These are phyloP conservation scores for Athetis lepigone DNA, from an alignment of 2,888 invertebrate species.

Conservation along the genomic window DNA sequence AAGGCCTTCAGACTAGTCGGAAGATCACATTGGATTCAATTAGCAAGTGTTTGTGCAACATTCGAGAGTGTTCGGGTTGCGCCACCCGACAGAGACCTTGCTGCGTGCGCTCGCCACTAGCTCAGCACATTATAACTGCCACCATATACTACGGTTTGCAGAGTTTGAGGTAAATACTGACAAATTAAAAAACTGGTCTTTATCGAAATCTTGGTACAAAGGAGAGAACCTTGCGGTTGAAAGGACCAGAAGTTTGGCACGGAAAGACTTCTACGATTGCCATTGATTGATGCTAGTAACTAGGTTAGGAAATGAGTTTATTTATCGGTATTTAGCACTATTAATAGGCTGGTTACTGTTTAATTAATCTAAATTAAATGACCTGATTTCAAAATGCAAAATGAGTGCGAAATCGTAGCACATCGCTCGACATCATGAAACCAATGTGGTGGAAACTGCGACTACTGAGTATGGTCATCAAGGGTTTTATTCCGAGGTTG, in stretches of 20 bases:
- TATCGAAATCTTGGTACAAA: not conserved
- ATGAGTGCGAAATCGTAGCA: not conserved
- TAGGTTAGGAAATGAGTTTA: not conserved
- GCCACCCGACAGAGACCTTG: constrained; percentile 75
- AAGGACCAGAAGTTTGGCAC: not conserved
- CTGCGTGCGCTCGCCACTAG: constrained; percentile 57
- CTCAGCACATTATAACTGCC: constrained; percentile 32
- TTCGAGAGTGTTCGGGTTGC: constrained; percentile 69
- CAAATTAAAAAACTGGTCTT: not conserved
- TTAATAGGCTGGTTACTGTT: constrained; percentile 21
- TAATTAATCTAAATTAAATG: constrained; percentile 18
- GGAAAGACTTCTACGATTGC: not conserved
- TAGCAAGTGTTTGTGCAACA: constrained; percentile 67
- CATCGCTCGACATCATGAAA: no score
- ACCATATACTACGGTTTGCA: constrained; percentile 25
- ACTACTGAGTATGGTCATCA: no score
- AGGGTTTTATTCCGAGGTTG: no score
- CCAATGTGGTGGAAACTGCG: no score
- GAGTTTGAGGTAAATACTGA: constrained; percentile 13
- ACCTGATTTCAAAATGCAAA: constrained; percentile 11
- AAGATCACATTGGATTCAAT: constrained; percentile 59
- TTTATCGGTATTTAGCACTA: constrained; percentile 15
- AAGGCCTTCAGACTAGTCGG: constrained; percentile 36
- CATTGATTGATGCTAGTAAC: not conserved
- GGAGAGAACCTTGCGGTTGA: not conserved